Percentiles rank a stretch among this genome's conserved stretches.
These are phyloP conservation scores for Lamproptera curius DNA, from an alignment of 2,888 invertebrate genomes.

Conservation along the genomic window DNA sequence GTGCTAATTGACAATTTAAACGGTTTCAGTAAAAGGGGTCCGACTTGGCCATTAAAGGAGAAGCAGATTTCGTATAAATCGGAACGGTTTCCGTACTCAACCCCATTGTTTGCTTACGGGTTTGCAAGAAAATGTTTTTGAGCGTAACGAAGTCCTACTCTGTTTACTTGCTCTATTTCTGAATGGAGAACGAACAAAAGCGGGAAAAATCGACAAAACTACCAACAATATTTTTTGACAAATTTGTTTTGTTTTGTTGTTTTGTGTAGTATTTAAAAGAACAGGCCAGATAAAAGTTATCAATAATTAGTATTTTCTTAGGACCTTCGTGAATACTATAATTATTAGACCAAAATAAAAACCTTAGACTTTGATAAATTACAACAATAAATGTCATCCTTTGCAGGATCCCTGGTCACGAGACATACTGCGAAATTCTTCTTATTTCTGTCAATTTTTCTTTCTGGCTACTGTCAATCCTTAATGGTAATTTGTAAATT, in stretches of 20 bases:
- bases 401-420: too few species aligned
- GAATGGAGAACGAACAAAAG: conserved; percentile 4
- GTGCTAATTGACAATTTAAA: conserved; percentile 23
- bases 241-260: too few species aligned
- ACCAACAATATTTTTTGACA: too few species aligned
- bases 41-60: conserved; percentile 14
- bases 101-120: conserved; percentile 42
- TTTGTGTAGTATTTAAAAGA: too few species aligned
- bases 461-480: too few species aligned
- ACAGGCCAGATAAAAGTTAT: too few species aligned
- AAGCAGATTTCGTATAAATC: conserved; percentile 43
- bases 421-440: too few species aligned
- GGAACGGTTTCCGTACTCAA: conserved; percentile 40
- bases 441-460: too few species aligned
- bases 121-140: conserved; percentile 16
- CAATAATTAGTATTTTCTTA: too few species aligned
- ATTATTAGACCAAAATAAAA: conserved; percentile 1
- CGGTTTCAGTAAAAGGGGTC: conserved; percentile 20
- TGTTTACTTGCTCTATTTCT: conserved; percentile 7
- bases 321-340: too few species aligned
- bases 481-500: too few species aligned
- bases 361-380: neutral
- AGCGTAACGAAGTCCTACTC: conserved; percentile 9
- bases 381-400: too few species aligned
- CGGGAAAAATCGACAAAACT: conserved; percentile 1